Evolutionary conservation across 1,140 invertebrate species (phyloP), one percentile per base, ranked within the genome.

Genomic region (Stenopsyche tienmushanensis): DNA sequence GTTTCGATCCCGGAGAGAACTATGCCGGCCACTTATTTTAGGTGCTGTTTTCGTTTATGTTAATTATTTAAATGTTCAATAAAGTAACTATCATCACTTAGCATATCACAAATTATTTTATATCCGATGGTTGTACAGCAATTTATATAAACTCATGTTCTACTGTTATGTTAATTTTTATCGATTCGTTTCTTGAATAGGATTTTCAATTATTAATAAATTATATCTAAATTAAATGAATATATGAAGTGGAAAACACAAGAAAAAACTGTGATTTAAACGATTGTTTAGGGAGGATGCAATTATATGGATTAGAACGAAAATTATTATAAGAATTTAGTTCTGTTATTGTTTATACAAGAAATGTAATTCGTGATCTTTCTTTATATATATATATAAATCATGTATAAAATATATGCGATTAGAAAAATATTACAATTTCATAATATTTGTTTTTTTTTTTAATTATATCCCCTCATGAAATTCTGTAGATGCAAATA

Each of bases 381-480:
- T 68, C 45, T 64, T 44, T 68, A 60, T 60, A 64, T 62, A 64
- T 39, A 42, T 39, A 49, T 65, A 69, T 59, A 58, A 20, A 54
- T 26, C 23, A 42, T 42, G 24, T 10, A 60, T 41, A 58, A 65
- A 59, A 63, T 55, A 54, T 69, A 69, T 65, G 62, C 64, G 64
- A 66, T 45, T 70, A 70, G 60, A 65, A 69, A 70, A 69, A 57
- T 65, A 69, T 70, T 70, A 66, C 68, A 65, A 70, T 70, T 70
- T 70, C 42, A 66, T 70, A 70, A 66, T 66, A 69, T 58, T 65
- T 24, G 29, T 18, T 23, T 57, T 59, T 66, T 47, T 57, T 60
- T 66, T 39, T 24, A 45, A 8, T 8, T 39, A 8, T 7, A 39
- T 39, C 7, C n/a, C 34, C 7, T 7, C 7, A 39, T 8, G 34